Base-by-base conservation (phyloP, 2,113 vertebrate genomes). In the Anoura caudifer region DNA sequence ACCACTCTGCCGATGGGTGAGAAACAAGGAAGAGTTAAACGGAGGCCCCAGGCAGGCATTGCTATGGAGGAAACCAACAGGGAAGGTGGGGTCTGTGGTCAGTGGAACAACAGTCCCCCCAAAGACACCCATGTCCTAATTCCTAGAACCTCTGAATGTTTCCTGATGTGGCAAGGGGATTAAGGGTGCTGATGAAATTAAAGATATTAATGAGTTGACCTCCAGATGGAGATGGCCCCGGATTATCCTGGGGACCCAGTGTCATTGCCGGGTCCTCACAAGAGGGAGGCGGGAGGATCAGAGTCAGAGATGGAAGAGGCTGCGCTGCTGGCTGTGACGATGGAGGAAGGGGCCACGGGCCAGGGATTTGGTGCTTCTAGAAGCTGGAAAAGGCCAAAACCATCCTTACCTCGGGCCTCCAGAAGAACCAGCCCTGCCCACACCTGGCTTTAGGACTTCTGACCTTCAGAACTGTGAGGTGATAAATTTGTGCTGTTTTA, bases 1-100 rank as follows among this genome's bases (percentile, higher is more conserved):
- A 36, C n/a, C 41, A 5, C 4, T 69, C 84, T 26, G 36, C 70
- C 22, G 13, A 14, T 0, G 14, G 65, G 36, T 28, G 73, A 47
- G 17, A 38, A 75, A 36, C n/a, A 43, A 80, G 50, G 22, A 54
- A 28, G 41, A 31, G 43, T 20, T 26, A 20, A 24, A 26, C 0
- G 1, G 26, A 36, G 52, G 52, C 28, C 41, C 1, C 0, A 0
- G 5, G 47, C 5, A 10, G 80, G 61, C 10, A 0, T 7, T 7
- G 20, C 52, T 14, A 5, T 0, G 15, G 43, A 15, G 36, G 11
- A 41, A 59, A 81, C 4, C 4, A 8, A 54, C 36, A 26, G 45
- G 54, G 72, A 24, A 38, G 33, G 19, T 15, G 20, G 28, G 63
- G 56, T n/a, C 31, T 26, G 36, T 4, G 65, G 38, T 33, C 3